phyloP scores from a whole-genome alignment of 2,797 vertebrate genomes.

The Melanotaenia parkinsoni region DNA sequence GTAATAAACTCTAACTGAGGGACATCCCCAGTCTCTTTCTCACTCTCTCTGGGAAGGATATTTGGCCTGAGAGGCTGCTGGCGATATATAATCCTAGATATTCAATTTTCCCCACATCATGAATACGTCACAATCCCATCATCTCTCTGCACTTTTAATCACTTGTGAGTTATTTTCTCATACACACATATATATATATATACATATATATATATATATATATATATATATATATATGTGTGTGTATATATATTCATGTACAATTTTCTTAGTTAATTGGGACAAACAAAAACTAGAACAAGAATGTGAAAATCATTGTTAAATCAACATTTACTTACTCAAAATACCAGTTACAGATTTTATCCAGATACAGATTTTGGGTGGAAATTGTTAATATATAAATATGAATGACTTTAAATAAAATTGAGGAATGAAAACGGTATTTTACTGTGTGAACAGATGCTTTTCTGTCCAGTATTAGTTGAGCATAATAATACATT shows the following conservation, averaged over 20 bases:
- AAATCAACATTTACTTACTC: too few species aligned
- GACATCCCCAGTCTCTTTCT: constrained; percentile 3
- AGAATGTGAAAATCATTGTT: too few species aligned
- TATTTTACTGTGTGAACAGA: neutral
- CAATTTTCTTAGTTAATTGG: too few species aligned
- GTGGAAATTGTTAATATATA: too few species aligned
- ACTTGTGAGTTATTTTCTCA: constrained; percentile 28
- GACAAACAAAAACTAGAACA: too few species aligned
- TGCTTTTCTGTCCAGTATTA: neutral
- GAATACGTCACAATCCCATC: constrained; percentile 39
- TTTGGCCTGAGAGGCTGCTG: constrained; percentile 46
- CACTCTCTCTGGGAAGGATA: constrained; percentile 31
- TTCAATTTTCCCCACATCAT: constrained; percentile 57
- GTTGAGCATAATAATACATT: constrained; percentile 1
- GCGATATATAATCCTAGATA: constrained; percentile 48
- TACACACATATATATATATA: too few species aligned
- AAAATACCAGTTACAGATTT: too few species aligned
- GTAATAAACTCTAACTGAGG: neutral
- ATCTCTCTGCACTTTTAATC: constrained; percentile 27
- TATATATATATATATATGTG: neutral
- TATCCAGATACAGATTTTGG: too few species aligned
- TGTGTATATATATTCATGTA: too few species aligned
- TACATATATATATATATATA: too few species aligned
- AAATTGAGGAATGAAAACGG: neutral
- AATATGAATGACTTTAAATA: too few species aligned